These are phyloP conservation scores for Laticauda colubrina DNA, from an alignment of 2,113 vertebrate species.

Conservation along the genomic window DNA sequence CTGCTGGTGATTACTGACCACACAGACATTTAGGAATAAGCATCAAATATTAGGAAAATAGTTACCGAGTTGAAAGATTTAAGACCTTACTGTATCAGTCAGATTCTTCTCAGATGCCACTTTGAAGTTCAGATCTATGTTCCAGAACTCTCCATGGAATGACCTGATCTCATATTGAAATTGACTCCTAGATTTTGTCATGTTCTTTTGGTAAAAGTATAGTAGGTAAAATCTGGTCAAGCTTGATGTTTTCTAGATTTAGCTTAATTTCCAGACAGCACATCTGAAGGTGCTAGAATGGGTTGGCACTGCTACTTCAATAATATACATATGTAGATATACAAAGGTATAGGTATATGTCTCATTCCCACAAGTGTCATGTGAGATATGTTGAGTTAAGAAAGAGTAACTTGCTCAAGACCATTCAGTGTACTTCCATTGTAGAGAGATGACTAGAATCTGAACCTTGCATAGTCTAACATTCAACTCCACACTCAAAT, in stretches of 20 bases:
- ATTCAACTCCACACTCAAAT: background rate
- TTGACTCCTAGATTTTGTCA: background rate
- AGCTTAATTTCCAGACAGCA: background rate
- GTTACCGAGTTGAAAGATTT: background rate
- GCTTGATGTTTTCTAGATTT: background rate
- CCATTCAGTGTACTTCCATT: background rate
- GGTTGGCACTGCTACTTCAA: accelerated
- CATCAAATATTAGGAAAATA: background rate
- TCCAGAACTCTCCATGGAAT: accelerated
- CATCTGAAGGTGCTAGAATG: background rate
- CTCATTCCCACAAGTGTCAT: background rate
- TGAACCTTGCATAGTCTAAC: background rate
- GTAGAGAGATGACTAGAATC: background rate
- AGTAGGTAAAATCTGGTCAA: background rate
- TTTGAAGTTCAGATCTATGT: background rate
- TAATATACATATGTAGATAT: background rate
- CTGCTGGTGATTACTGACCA: background rate
- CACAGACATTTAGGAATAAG: background rate
- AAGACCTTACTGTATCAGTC: background rate
- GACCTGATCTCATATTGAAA: background rate
- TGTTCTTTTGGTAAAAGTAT: background rate
- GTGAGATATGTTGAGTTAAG: background rate
- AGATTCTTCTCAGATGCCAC: accelerated
- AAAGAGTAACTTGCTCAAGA: background rate
- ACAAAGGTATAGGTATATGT: background rate